Percentiles rank a stretch among this genome's conserved stretches.
Evolutionary conservation across 2,888 invertebrate genomes (phyloP).

Genomic region (Mesochorus sp.): DNA sequence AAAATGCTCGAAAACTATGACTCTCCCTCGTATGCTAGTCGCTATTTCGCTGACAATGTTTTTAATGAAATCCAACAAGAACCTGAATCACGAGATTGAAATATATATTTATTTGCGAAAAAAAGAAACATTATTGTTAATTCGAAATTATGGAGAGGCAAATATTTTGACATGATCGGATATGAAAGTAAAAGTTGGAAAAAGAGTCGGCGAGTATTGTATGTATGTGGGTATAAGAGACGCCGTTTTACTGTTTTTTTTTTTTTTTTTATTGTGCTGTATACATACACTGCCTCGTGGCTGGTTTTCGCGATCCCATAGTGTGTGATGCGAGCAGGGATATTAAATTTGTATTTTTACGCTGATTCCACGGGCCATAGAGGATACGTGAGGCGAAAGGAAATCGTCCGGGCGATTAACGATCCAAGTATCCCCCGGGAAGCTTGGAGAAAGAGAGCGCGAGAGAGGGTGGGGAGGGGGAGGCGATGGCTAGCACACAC

Average conservation of each 20-base stretch:
- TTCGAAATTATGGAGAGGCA: background rate
- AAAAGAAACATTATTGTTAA: background rate
- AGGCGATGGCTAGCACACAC: conserved; percentile 10
- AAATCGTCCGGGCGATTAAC: conserved; percentile 84
- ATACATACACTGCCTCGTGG: background rate
- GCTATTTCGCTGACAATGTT: no score
- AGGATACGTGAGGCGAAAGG: conserved; percentile 84
- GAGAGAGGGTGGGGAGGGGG: background rate
- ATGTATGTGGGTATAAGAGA: background rate
- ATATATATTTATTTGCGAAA: no score
- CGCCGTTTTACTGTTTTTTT: background rate
- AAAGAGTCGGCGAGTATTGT: background rate
- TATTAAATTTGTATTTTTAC: conserved; percentile 87
- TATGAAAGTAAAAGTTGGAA: background rate
- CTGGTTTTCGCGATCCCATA: conserved; percentile 3
- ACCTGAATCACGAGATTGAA: no score
- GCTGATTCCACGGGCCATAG: conserved; percentile 85
- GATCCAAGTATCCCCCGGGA: conserved; percentile 81
- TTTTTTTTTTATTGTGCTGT: background rate
- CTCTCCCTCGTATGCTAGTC: no score
- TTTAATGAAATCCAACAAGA: no score
- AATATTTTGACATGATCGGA: background rate
- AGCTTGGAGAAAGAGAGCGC: no score
- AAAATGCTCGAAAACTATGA: no score
- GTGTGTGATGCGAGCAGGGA: conserved; percentile 71